Evolutionary conservation across 2,888 invertebrate genomes (phyloP), one percentile per base, ranked within the genome.

Genomic region (Smittia aterrima): DNA sequence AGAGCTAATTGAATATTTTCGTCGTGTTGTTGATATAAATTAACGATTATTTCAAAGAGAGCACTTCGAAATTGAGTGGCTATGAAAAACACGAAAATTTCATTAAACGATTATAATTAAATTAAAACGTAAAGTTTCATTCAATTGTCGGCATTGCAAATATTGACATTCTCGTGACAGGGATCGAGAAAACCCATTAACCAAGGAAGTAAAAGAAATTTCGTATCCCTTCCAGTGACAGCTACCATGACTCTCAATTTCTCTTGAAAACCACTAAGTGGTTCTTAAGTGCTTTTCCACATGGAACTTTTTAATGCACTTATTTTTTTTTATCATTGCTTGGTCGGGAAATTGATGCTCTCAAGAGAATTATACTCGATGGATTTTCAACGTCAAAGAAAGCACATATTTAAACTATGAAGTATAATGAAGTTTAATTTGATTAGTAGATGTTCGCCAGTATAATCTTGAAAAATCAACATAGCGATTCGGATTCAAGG

Each of bases 271-370:
- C 58, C 72, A 72, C 72, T 72, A 72, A 72, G 72, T 72, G 72
- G 62, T 72, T 72, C 72, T 62, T 62, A 62, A 72, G 72, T 72
- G 72, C 72, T 72, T 62, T 72, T 72, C 72, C 70, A 70, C 53
- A 53, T 54, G 54, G 7, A 27, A 3, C 4, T 27, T 64, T 64
- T 64, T 16, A 58, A 13, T 58, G 58, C 11, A 11, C 41, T 68
- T 41, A 27, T 67, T 66, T 67, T 67, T n/a, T n/a, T 16, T 6
- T 3, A 47, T 47, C 3, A 58, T 13, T 11, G 22, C 18, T 58
- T 11, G 58, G 11, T 47, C 13, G 22, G 70, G 70, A 58, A 71
- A 71, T 54, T 71, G 70, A 71, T 71, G 47, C 70, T 71, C 70
- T 22, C n/a, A n/a, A n/a, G 22, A 20, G 58, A 58, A 6, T 20